Evolutionary conservation across 1,140 invertebrate species (phyloP), one percentile per base, ranked within the genome.

Genomic region (Phthorimaea operculella): DNA sequence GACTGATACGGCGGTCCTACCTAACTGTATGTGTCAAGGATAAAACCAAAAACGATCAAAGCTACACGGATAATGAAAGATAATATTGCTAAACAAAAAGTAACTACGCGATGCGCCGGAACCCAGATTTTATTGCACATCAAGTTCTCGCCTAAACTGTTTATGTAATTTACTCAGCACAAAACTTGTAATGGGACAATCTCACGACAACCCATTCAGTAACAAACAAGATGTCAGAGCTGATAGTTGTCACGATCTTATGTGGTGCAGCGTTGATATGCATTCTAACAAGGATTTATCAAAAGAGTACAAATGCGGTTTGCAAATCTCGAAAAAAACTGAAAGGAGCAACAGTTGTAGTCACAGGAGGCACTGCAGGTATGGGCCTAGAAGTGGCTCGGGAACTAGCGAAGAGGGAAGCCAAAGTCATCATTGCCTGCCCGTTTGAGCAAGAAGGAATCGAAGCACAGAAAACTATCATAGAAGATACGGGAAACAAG

Each of bases 351-450:
- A 77, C 74, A 0, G 71, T 60, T 1, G 42, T 79, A 4, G 83
- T 96, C 14, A 96, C 94, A 9, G 94, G 95, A 51, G 90, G 91
- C 7, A 95, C 93, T 69, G 89, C 89, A 49, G 95, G 94, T 0
- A 94, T 97, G 74, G 94, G 94, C 2, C 91, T 91, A 79, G 90
- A 92, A 75, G 91, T 92, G 16, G 91, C 90, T 0, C 68, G 79
- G 54, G 89, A 90, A 60, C 83, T 94, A 57, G 92, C 92, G 1
- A 85, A 79, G 61, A 70, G 90, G 61, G 88, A 90, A 17, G 93
- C 92, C 0, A 89, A 86, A 68, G 89, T 95, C 16, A 89, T 94
- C 47, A 86, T 95, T 1, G 73, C 73, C 6, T 77, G 73, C 49
- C 74, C 76, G 14, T 77, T 73, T 17, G 59, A 62, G 12, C 61